Evolutionary conservation across 2,113 vertebrate genomes (phyloP), one percentile per base, ranked within the genome.

Genomic region (Trematocara unimaculatum): DNA sequence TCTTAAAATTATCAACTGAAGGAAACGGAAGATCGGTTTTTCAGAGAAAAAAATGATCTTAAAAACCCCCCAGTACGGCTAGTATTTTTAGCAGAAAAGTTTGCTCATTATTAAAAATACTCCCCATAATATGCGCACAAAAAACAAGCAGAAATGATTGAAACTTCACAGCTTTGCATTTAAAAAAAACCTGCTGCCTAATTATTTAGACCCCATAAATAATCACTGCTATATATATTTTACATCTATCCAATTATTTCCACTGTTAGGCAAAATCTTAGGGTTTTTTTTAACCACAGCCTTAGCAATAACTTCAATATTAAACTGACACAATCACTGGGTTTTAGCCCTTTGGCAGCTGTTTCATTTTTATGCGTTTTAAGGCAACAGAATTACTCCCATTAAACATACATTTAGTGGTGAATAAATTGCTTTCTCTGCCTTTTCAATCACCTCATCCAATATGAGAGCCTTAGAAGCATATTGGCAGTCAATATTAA

Each of bases 401-500:
- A 96, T 96, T 96, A 95, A 93, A 92, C 87, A 91, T 88, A 94
- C 78, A 62, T 95, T 94, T 93, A 93, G 85, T 47, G 86, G 79
- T 79, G 90, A 93, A 94, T 94, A 95, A 95, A 95, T 94, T 93
- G 93, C 91, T 86, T 93, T 94, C 88, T 80, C 88, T 90, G 91
- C 84, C 87, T 94, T 95, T 93, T 95, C 94, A 93, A 95, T 96
- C 94, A 94, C 74, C 79, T 56, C 9, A 14, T 91, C 85, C 93
- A 90, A 94, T 95, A 94, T 83, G 74, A 81, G 56, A 87, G 92
- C 89, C 95, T 87, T 8, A 11, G 38, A 93, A 92, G 90, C 87
- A 87, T 81, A 92, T 93, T 90, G 91, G 88, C 90, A 92, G 95
- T 96, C 95, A 96, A 96, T 96, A 95, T 96, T 96, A 96, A 96